These are phyloP conservation scores for Xenopus laevis DNA, from an alignment of 2,113 vertebrate species.

Conservation along the genomic window DNA sequence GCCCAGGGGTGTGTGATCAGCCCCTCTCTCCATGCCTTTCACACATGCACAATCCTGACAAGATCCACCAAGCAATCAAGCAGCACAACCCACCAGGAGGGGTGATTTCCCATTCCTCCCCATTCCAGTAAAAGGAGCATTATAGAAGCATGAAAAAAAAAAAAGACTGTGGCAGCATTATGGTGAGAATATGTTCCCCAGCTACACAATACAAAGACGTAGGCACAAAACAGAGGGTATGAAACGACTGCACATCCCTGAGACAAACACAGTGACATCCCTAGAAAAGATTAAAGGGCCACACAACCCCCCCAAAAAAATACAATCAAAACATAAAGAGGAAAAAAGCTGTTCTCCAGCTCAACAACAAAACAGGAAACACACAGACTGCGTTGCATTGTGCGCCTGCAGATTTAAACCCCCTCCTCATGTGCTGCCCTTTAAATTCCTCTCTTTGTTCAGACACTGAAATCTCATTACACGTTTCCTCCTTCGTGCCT, in stretches of 20 bases:
- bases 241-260: too few relatives aligned
- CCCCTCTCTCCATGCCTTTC: constrained; percentile 9
- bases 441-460: constrained; percentile 59
- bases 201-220: too few relatives aligned
- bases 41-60: constrained; percentile 41
- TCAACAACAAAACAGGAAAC: constrained; percentile 29
- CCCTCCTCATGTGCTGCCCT: constrained; percentile 51
- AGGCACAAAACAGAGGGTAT: too few relatives aligned
- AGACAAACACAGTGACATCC: too few relatives aligned
- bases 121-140: constrained; percentile 23
- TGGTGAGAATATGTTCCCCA: too few relatives aligned
- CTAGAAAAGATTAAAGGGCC: too few relatives aligned
- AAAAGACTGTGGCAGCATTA: too few relatives aligned
- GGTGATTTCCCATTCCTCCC: constrained; percentile 26
- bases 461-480: constrained; percentile 9
- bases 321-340: neutral
- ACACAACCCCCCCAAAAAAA: neutral
- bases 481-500: neutral
- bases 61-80: constrained; percentile 14
- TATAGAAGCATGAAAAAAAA: neutral
- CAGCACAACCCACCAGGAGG: constrained; percentile 38
- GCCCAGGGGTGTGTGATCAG: constrained; percentile 32
- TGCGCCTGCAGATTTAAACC: constrained; percentile 51
- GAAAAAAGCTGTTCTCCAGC: neutral
- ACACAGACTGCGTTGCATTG: constrained; percentile 47